These are phyloP conservation scores for Chaetodon trifasciatus DNA, from an alignment of 2,797 vertebrate species.

Conservation along the genomic window DNA sequence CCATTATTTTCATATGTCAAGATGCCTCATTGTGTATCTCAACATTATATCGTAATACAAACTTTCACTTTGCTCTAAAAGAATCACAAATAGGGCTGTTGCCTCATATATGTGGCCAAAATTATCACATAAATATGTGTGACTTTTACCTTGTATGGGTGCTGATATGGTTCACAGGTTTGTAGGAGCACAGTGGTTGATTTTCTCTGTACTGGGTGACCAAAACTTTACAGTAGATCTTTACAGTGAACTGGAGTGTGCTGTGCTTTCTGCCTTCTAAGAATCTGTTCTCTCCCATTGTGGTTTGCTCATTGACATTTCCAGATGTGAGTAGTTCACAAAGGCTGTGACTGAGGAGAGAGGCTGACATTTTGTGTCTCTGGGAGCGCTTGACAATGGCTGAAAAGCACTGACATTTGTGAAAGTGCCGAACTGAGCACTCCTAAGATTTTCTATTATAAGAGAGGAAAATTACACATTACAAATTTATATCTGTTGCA, in stretches of 20 bases:
- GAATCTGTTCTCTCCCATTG: conserved; percentile 50
- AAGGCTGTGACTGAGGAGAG: conserved; percentile 73
- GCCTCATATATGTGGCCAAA: neutral
- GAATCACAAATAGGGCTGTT: neutral
- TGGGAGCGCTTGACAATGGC: conserved; percentile 68
- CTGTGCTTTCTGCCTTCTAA: conserved; percentile 50
- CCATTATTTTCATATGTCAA: neutral
- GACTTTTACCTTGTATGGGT: conserved; percentile 12
- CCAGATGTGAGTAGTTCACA: conserved; percentile 76
- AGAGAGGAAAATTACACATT: conserved; percentile 69
- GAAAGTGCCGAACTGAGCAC: conserved; percentile 65
- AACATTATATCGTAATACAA: neutral
- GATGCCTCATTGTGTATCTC: neutral
- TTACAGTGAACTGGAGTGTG: conserved; percentile 29
- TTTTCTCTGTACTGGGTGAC: conserved; percentile 7
- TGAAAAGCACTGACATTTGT: conserved; percentile 82
- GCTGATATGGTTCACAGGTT: conserved; percentile 32
- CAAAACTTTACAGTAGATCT: conserved; percentile 29
- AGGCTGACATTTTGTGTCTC: conserved; percentile 80
- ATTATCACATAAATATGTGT: neutral
- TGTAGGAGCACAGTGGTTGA: conserved; percentile 24
- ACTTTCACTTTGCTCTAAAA: neutral
- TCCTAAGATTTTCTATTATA: conserved; percentile 63
- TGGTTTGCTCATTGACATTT: conserved; percentile 82
- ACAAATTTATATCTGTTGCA: conserved; percentile 58